Evolutionary conservation across 2,113 vertebrate species (phyloP), one percentile per base, ranked within the genome.

Genomic region (Xerus inauris): DNA sequence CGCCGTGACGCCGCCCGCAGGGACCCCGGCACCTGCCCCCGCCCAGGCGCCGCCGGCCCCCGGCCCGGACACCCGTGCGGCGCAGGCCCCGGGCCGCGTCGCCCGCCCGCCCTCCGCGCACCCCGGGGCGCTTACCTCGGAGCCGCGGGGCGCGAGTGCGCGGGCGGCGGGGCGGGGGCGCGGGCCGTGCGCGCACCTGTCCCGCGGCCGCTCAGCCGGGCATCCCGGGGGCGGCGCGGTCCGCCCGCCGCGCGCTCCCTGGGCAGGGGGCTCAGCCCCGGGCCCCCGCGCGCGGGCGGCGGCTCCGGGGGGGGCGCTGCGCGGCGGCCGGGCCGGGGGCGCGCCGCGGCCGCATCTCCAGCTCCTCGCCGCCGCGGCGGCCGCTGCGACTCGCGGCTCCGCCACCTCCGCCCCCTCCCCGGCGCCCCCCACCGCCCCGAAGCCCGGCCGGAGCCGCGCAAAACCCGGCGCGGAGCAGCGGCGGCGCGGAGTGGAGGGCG

Each of bases 351-450:
- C 94, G 89, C 95, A 97, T 97, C 96, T 97, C 71, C 73, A 97
- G 96, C 96, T 97, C 65, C 77, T 76, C 85, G 93, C 97, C 79
- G 95, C 94, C 87, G 94, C 94, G 81, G 92, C 94, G 64, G 97
- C 96, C 90, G 97, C 97, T 91, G 97, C 96, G 88, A 96, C 97
- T 96, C 94, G 93, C 96, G 76, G 88, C 95, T 96, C 96, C 38
- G 91, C 93, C 96, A 95, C 95, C 97, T 95, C 96, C 93, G 83
- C 86, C 72, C 87, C 42, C 94, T 40, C n/a, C 24, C 57, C 64
- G 49, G 5, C 54, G 24, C 13, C 40, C 49, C 40, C 85, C 76
- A 54, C 81, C 51, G 51, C 47, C 64, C 62, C 72, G 17, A 54
- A 54, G 81, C 95, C 28, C 35, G 28, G 90, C 96, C 72, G 92